These are phyloP conservation scores for Hippopotamus amphibius DNA, from an alignment of 2,113 vertebrate species.

Conservation along the genomic window DNA sequence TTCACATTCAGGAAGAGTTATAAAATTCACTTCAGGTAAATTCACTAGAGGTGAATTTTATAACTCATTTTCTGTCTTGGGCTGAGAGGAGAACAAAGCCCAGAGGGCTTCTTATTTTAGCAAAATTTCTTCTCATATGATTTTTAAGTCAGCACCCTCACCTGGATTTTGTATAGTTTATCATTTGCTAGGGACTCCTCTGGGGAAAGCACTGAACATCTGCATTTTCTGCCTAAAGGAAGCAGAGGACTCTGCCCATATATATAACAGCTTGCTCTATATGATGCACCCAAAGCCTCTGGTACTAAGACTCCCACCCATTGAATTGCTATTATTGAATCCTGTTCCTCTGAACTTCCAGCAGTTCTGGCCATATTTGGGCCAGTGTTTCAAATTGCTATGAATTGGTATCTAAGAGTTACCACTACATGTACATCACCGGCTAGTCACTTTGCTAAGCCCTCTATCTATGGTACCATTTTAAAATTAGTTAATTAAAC, in stretches of 20 bases:
- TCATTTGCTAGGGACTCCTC: not conserved
- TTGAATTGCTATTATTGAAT: not conserved
- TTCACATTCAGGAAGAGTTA: not conserved
- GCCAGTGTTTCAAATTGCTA: not conserved
- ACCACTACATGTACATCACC: not conserved
- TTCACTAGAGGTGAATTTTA: not conserved
- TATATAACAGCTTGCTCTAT: not conserved
- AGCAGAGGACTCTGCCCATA: not conserved
- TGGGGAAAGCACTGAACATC: not conserved
- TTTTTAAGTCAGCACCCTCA: not conserved
- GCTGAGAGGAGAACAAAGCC: not conserved
- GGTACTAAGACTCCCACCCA: not conserved
- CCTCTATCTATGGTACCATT: not conserved
- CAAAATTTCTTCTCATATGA: not conserved
- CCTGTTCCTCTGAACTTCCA: not conserved
- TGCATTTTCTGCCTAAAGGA: not conserved
- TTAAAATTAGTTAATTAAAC: conserved; percentile 19
- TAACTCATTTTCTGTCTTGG: not conserved
- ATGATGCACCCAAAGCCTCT: not conserved
- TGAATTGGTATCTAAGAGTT: not conserved
- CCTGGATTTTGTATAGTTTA: not conserved
- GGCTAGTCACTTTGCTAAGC: not conserved
- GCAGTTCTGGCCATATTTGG: not conserved
- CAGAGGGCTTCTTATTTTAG: not conserved
- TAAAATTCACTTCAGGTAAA: not conserved